Conservation (phyloP, 2,797 vertebrate genomes). For the Antrozous pallidus region DNA sequence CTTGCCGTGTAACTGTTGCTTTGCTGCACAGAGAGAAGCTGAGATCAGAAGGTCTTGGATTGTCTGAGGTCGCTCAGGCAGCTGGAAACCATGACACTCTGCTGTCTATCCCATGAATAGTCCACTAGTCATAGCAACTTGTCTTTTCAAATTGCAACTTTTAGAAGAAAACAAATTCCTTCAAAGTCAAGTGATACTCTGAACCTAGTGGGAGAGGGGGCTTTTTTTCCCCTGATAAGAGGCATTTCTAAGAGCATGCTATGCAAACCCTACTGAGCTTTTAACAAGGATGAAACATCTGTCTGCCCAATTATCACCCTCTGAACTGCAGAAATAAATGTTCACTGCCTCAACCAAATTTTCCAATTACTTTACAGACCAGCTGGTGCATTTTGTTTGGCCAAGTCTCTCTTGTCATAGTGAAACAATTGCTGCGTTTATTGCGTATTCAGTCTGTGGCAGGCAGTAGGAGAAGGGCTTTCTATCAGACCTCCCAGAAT, state of each 20-base stretch:
- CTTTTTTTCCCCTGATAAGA: background rate
- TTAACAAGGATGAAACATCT: background rate
- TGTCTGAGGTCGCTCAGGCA: background rate
- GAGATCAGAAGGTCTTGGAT: background rate
- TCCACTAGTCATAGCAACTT: background rate
- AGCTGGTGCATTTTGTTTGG: background rate
- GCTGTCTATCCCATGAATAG: background rate
- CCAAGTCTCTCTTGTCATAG: background rate
- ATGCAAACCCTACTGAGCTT: background rate
- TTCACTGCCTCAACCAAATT: background rate
- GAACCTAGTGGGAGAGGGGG: background rate
- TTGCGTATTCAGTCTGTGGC: background rate
- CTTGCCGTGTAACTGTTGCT: background rate
- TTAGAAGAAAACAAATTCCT: background rate
- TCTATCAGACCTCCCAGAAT: background rate
- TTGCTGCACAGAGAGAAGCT: background rate
- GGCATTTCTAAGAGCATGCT: background rate
- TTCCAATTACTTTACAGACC: background rate
- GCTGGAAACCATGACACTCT: background rate
- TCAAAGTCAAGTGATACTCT: background rate
- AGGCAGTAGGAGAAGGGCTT: background rate
- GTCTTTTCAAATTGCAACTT: background rate
- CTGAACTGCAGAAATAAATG: background rate
- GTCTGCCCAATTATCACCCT: slow-evolving; percentile 17
- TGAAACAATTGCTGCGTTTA: background rate